These are phyloP conservation scores for Pelochelys cantorii DNA, from an alignment of 2,797 vertebrate genomes.

Conservation along the genomic window DNA sequence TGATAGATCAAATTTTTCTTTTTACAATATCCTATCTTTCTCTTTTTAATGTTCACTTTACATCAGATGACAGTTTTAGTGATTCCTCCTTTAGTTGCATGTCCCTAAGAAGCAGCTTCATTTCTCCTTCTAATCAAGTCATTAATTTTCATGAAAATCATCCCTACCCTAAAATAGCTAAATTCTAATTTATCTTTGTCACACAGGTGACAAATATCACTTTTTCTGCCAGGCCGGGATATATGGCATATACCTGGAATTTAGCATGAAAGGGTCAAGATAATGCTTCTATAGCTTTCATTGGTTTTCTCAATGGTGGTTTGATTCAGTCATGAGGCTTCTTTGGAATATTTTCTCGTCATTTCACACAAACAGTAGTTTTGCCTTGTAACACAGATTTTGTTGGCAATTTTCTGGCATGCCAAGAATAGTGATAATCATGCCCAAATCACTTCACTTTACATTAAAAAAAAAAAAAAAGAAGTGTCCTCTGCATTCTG, in stretches of 20 bases:
- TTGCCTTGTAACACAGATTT: constrained; percentile 10
- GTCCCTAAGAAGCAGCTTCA: constrained; percentile 66
- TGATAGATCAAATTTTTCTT: constrained; percentile 65
- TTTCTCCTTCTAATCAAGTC: constrained; percentile 74
- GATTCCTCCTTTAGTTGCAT: constrained; percentile 75
- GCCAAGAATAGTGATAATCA: neutral
- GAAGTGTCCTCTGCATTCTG: neutral
- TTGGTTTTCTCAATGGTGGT: neutral
- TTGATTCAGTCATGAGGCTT: neutral
- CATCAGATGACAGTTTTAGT: constrained; percentile 67
- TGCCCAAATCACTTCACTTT: constrained; percentile 4
- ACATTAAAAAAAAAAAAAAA: neutral
- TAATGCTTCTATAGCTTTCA: constrained; percentile 27
- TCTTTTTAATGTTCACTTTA: constrained; percentile 55
- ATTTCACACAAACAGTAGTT: neutral
- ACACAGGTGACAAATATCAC: constrained; percentile 55
- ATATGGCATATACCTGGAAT: constrained; percentile 14
- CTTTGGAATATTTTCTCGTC: constrained; percentile 10
- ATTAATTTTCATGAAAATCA: constrained; percentile 72
- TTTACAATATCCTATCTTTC: constrained; percentile 57
- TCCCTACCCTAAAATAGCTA: constrained; percentile 47
- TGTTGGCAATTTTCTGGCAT: neutral
- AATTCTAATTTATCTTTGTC: constrained; percentile 71
- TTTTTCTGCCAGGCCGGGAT: constrained; percentile 57
- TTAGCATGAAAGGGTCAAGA: constrained; percentile 33